These are phyloP conservation scores for Eupithecia tripunctaria DNA, from an alignment of 2,888 invertebrate species.

Conservation along the genomic window DNA sequence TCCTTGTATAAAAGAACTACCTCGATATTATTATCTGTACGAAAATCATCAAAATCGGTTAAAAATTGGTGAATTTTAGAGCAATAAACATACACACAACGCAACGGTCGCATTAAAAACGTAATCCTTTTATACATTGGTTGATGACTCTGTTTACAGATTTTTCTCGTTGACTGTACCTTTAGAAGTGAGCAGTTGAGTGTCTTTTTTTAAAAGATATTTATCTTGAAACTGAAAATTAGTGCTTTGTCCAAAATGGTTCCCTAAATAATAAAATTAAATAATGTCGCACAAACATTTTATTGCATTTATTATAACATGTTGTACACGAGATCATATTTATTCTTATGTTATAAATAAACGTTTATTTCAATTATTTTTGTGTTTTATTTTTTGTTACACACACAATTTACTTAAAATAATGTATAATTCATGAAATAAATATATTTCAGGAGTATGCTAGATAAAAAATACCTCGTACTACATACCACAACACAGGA, in stretches of 20 bases:
- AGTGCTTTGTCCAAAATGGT: background rate
- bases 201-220: background rate
- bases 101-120: background rate
- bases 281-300: background rate
- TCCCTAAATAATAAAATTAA: background rate
- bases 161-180: conserved; percentile 2
- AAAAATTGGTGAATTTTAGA: background rate
- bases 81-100: background rate
- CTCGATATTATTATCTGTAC: no score
- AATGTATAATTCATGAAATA: no score
- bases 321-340: conserved; percentile 24
- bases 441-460: background rate
- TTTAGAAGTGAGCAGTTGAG: background rate
- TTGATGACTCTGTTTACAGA: background rate
- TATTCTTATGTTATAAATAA: conserved; percentile 28
- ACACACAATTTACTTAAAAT: background rate
- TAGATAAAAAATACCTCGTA: background rate
- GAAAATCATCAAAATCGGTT: background rate
- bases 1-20: no score
- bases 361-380: conserved; percentile 17
- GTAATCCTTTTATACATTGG: background rate
- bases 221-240: background rate
- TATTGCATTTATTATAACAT: conserved; percentile 21
- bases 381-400: background rate
- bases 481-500: background rate